Base-by-base conservation (phyloP, 2,113 vertebrate genomes). In the Oncorhynchus clarkii region DNA sequence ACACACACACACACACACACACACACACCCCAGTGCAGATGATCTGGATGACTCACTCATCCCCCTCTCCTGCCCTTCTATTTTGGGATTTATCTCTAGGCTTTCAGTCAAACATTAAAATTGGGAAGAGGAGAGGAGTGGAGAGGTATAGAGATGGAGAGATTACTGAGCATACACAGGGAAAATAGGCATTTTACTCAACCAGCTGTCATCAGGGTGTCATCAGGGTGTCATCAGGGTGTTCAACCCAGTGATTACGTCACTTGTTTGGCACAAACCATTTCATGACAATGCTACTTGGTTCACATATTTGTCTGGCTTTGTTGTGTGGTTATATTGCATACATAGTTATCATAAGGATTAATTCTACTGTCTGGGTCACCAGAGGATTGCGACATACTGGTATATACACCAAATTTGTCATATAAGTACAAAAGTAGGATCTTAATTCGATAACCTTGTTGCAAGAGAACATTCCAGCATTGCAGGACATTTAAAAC, bases 41-140 rank as follows among this genome's bases (percentile, higher is more conserved):
- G 75, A 83, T 88, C 6, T 22, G 29, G 84, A 86, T 91, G 89
- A 91, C 81, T 90, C 88, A 91, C 76, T 76, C 86, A 31, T 27
- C 76, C 71, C 73, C 78, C 73, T 82, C 75, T 78, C 68, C 74
- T 76, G 88, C 87, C 66, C 72, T 76, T 87, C 88, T 92, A 89
- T 91, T 88, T 89, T 89, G 89, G 84, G 90, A 82, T 18, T 86
- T 84, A 85, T 89, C 87, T 90, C 77, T 1, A 67, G 85, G 87
- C 86, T 85, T 83, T 85, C 75, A 84, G 78, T 78, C 75, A 78
- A 87, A 86, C 73, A 73, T 81, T 76, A 67, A 78, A 84, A 76
- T 79, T 77, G 66, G 80, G 77, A 64, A 74, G 74, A 71, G 59
- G 68, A 72, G 29, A 57, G 26, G 65, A 66, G 69, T 62, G 62